Conservation (phyloP, 2,888 invertebrate species). For the Cephus runcator region DNA sequence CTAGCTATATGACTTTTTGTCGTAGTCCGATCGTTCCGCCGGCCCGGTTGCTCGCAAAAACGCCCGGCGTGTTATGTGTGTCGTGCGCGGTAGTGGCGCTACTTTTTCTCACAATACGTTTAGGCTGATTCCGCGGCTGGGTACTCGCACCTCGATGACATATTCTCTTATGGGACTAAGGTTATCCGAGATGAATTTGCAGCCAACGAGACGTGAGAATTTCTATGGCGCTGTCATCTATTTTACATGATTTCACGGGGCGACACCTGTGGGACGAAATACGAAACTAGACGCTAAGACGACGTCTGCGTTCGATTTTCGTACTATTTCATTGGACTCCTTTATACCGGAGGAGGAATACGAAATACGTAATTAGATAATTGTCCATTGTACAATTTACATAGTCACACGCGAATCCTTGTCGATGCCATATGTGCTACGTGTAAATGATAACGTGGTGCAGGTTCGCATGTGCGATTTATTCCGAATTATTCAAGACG, state of each 20-base stretch:
- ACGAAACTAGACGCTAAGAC: neutral
- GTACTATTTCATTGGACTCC: neutral
- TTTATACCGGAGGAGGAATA: neutral
- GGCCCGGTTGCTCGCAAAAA: slow-evolving; percentile 2
- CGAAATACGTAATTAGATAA: neutral
- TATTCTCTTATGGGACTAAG: neutral
- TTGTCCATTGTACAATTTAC: neutral
- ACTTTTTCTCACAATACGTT: slow-evolving; percentile 9
- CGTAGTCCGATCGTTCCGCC: slow-evolving; percentile 4
- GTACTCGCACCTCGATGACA: neutral
- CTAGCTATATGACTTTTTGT: slow-evolving; percentile 19
- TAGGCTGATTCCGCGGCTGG: neutral
- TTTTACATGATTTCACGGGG: neutral
- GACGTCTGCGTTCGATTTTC: too few relatives aligned
- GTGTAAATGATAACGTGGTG: neutral
- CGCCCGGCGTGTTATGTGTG: neutral
- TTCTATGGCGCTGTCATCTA: neutral
- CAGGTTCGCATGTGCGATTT: neutral
- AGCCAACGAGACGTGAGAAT: neutral
- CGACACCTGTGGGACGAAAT: neutral
- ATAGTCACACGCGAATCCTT: neutral
- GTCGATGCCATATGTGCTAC: neutral
- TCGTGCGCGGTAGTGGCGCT: neutral
- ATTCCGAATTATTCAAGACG: neutral
- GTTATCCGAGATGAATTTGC: neutral